phyloP scores from a whole-genome alignment of 2,113 vertebrate genomes.

The Notothenia coriiceps region DNA sequence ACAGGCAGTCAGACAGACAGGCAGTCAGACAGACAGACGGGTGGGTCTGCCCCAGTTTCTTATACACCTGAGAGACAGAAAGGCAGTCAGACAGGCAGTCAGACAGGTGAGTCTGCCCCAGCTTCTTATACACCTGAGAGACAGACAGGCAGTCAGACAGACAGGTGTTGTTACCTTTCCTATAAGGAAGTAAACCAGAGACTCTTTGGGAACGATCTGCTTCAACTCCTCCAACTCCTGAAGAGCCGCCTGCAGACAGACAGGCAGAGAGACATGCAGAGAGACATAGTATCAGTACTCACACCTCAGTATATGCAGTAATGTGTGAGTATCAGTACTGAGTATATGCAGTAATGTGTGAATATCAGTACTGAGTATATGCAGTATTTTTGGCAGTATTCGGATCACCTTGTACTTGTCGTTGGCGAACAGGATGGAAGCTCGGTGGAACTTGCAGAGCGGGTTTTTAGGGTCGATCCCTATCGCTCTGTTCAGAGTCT shows the following conservation, averaged over 20 bases:
- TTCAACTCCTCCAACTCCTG: slow-evolving; percentile 99
- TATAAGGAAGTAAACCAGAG: slow-evolving; percentile 99
- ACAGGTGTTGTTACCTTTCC: slow-evolving; percentile 90
- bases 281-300: background rate
- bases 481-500: slow-evolving; percentile 97
- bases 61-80: slow-evolving; percentile 89
- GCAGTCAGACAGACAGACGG: slow-evolving; percentile 73
- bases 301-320: no score
- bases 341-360: no score
- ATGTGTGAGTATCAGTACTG: no score
- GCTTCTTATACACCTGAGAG: slow-evolving; percentile 96
- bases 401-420: slow-evolving; percentile 96
- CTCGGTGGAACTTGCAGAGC: slow-evolving; percentile 99
- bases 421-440: slow-evolving; percentile 97
- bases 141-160: background rate
- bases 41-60: slow-evolving; percentile 98
- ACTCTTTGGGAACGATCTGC: slow-evolving; percentile 99
- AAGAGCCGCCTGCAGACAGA: slow-evolving; percentile 89
- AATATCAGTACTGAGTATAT: background rate
- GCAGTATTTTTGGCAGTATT: background rate
- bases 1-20: background rate
- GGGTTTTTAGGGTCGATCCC: slow-evolving; percentile 98
- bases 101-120: slow-evolving; percentile 90
- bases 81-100: background rate
- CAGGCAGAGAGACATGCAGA: background rate